Evolutionary conservation across 2,797 vertebrate genomes (phyloP), one percentile per base, ranked within the genome.

Genomic region (Cottoperca gobio): DNA sequence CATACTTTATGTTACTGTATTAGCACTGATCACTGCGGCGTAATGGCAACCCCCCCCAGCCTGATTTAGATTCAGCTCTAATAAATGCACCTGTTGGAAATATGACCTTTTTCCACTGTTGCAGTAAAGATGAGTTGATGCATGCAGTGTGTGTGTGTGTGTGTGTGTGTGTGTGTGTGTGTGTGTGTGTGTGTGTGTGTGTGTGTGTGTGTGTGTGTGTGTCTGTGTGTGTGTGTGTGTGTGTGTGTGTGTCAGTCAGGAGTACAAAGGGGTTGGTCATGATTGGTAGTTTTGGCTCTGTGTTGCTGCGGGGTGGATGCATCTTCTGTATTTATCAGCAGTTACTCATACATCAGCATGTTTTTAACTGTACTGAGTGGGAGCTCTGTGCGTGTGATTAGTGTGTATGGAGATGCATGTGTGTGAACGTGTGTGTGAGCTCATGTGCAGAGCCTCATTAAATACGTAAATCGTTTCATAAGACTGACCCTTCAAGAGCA

Each of bases 1-100:
- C 90, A 91, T 93, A 93, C 90, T 89, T 92, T 83, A 89, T 90
- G 91, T 91, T 82, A 82, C 78, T 86, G 82, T 89, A 87, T 91
- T 93, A 92, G 89, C 78, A 66, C 86, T 85, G 91, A 94, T 93
- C 89, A 85, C 85, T 88, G 89, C 59, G 4, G 79, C 35, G 81
- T 89, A 91, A 88, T 78, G 53, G 66, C 77, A 79, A 70, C 76
- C 50, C 58, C 71, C 58, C 76, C 46, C 37, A 35, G 31, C 79
- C 76, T 85, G 85, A 90, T 92, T 91, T 82, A 89, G 82, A 92
- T 92, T 92, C 86, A 84, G 68, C 88, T 81, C 64, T 88, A 85
- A 91, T 92, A 91, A 84, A 89, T 82, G 79, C 85, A 90, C 86
- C 87, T 88, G 88, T 87, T 93, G 85, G 70, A 89, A 92, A 88